A percentile compares a stretch with the other conserved stretches of the same genome.
phyloP scores from a whole-genome alignment of 2,113 vertebrate genomes.

The Vulpes vulpes region DNA sequence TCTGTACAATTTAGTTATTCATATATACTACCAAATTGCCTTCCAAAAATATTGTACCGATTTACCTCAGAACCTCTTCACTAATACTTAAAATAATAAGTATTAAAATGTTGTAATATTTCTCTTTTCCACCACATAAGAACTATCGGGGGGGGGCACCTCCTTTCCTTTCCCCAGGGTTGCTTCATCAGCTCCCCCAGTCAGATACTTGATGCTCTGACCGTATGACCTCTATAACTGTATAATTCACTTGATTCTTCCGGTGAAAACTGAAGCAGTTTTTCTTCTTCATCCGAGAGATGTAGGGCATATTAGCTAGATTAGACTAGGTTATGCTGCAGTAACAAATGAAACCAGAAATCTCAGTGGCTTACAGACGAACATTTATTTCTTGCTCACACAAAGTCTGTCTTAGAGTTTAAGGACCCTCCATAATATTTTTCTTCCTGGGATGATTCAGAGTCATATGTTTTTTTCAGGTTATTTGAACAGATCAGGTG shows the following conservation, averaged over 20 bases:
- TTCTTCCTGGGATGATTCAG: background rate
- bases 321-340: background rate
- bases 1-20: background rate
- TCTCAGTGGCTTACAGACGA: background rate
- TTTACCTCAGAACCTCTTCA: background rate
- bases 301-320: background rate
- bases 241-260: background rate
- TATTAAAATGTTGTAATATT: background rate
- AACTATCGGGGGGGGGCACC: background rate
- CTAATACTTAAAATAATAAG: background rate
- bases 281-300: background rate
- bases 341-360: background rate
- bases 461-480: background rate
- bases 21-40: background rate
- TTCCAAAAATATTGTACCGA: background rate
- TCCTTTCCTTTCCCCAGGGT: background rate
- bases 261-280: background rate
- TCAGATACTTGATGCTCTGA: background rate
- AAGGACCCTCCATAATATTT: background rate
- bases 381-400: background rate
- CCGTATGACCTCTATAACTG: background rate
- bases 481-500: background rate
- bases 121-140: background rate
- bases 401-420: background rate
- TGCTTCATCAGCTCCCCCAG: background rate